Evolutionary conservation across 2,113 vertebrate species (phyloP).

Genomic region (Colistium nudipinnis): DNA sequence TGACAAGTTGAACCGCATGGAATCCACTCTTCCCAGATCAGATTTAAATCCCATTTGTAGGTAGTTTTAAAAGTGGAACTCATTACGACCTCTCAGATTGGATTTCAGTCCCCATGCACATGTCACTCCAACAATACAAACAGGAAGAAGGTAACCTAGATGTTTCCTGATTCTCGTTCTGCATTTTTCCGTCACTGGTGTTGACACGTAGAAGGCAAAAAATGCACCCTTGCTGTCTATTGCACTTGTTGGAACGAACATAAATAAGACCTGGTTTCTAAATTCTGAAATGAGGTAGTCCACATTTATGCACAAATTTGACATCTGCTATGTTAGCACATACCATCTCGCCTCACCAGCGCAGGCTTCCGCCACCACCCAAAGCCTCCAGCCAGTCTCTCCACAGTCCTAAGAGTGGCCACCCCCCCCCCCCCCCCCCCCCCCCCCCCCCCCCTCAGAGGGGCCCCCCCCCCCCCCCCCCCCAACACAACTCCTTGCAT

Average conservation of each 20-base stretch:
- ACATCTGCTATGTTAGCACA: conserved; percentile 26
- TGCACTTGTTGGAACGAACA: neutral
- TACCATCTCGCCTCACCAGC: conserved; percentile 39
- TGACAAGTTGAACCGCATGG: conserved; percentile 19
- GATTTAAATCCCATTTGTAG: conserved; percentile 46
- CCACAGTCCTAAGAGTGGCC: conserved; percentile 54
- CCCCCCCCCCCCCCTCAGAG: conserved; percentile 20
- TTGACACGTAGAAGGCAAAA: conserved; percentile 1
- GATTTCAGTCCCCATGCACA: conserved; percentile 24
- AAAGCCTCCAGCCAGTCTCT: conserved; percentile 78
- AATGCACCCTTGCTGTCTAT: neutral
- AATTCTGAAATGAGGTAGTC: conserved; percentile 1
- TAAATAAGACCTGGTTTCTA: neutral
- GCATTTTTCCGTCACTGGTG: neutral
- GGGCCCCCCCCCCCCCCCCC: conserved; percentile 9
- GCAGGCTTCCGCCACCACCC: conserved; percentile 56
- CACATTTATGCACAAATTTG: conserved; percentile 2
- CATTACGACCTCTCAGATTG: conserved; percentile 17
- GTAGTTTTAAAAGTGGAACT: conserved; percentile 38
- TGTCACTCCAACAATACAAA: conserved; percentile 2
- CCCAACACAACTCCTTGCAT: conserved; percentile 55
- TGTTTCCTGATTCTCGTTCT: neutral
- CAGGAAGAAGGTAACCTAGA: neutral
- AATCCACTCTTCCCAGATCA: conserved; percentile 40
- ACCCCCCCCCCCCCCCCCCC: neutral